phyloP scores from a whole-genome alignment of 2,888 invertebrate species.

The Dynastes tityus region DNA sequence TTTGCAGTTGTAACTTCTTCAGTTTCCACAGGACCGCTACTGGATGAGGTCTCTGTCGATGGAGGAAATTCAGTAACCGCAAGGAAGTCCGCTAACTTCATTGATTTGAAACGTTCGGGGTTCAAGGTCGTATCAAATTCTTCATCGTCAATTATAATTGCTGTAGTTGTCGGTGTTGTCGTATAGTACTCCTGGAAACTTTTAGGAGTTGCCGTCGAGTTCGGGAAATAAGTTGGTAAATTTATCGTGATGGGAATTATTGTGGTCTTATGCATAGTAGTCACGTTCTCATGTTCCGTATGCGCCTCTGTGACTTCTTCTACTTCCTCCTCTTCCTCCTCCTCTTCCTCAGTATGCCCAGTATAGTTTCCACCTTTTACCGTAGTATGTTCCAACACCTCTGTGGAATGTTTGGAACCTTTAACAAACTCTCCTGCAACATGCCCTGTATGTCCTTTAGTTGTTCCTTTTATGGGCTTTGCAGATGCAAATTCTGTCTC shows the following conservation, averaged over 20 bases:
- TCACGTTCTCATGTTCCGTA: constrained; percentile 3
- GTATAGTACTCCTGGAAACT: constrained; percentile 57
- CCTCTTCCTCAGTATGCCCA: background rate
- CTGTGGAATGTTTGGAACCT: background rate
- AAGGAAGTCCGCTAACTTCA: constrained; percentile 57
- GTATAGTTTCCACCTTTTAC: background rate
- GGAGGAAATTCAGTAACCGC: constrained; percentile 57
- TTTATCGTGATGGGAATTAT: constrained; percentile 54
- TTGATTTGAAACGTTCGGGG: constrained; percentile 53
- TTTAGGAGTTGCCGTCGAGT: constrained; percentile 53
- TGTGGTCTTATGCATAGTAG: background rate
- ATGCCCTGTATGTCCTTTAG: constrained; percentile 13
- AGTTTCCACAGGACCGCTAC: background rate
- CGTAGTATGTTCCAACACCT: background rate
- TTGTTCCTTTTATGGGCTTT: background rate
- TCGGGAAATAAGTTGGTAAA: constrained; percentile 57
- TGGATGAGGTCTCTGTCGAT: constrained; percentile 30
- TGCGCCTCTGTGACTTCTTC: background rate
- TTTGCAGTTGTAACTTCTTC: background rate
- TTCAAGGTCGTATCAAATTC: constrained; percentile 55
- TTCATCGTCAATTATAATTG: constrained; percentile 53
- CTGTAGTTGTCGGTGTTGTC: constrained; percentile 17
- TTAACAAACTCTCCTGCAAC: background rate
- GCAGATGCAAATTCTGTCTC: background rate
- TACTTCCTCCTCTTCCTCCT: too few relatives aligned